These are phyloP conservation scores for Sebastes minor DNA, from an alignment of 2,797 vertebrate genomes.

Conservation along the genomic window DNA sequence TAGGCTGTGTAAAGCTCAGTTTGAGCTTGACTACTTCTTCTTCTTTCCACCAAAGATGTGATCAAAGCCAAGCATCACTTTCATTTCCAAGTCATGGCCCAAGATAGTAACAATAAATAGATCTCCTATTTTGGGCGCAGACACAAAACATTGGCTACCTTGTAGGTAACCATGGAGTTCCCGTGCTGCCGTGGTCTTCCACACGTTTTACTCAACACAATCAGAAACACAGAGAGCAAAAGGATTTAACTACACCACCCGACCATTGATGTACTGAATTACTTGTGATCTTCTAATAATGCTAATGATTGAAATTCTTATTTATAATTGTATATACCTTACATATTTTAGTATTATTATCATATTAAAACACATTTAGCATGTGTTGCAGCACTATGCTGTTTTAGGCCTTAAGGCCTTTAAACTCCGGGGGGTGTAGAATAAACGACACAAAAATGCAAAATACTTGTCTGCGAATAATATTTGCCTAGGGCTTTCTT, in stretches of 20 bases:
- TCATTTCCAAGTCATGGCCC: constrained; percentile 22
- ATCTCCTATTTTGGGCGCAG: constrained; percentile 13
- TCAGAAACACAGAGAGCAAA: neutral
- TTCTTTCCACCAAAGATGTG: neutral
- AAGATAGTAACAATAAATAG: constrained; percentile 23
- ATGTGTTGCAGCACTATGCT: neutral
- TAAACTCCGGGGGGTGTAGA: no score
- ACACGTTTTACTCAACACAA: neutral
- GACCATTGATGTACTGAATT: neutral
- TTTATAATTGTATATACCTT: neutral
- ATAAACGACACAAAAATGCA: no score
- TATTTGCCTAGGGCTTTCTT: no score
- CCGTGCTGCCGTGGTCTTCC: neutral
- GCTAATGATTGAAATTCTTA: neutral
- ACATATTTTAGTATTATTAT: neutral
- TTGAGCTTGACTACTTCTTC: neutral
- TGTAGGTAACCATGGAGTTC: neutral
- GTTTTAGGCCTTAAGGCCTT: no score
- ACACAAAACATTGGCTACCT: constrained; percentile 39
- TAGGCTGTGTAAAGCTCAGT: neutral
- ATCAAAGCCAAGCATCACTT: constrained; percentile 17
- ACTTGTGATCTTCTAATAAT: neutral
- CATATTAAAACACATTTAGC: neutral
- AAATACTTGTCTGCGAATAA: no score
- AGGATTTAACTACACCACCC: neutral